Evolutionary conservation across 2,797 vertebrate genomes (phyloP), one percentile per base, ranked within the genome.

Genomic region (Pogoniulus pusillus): DNA sequence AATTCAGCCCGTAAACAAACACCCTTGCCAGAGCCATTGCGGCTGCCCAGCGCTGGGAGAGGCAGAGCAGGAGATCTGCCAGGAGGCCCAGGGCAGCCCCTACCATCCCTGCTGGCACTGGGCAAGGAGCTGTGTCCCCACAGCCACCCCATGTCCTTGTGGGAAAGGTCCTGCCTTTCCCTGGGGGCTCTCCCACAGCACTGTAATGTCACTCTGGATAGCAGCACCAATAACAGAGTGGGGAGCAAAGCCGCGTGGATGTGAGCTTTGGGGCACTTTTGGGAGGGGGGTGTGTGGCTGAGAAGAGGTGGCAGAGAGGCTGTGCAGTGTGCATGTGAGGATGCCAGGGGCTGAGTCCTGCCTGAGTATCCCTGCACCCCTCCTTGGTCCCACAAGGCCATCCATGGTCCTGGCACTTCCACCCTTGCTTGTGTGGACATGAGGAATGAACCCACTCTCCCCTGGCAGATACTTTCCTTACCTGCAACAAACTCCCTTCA

Each of bases 1-100:
- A 93, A 94, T 93, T 82, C 93, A 94, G 91, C 85, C 89, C 8
- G 15, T 96, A 96, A 96, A 95, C 92, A 96, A 94, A 94, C 7
- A 89, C 18, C 70, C 73, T 85, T 94, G 87, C 92, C 93, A 83
- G 71, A 83, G 90, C 78, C 32, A 10, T 14, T 78, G 90, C 6
- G 8, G 89, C 75, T 0, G 66, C 69, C 65, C 9, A 37, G 58
- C 6, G 16, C 69, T 51, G 62, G 58, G 54, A 89, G 73, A 87
- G 60, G 85, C 54, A 85, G 78, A 4, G 12, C 54, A 34, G 68
- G 55, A 59, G 71, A 72, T 85, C 43, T 54, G 27, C 1, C 13
- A 45, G 62, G 79, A 82, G 34, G 94, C 10, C 39, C 13, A 5
- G 76, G 82, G 65, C 54, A 85, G 69, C 69, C 26, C 26, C 35